phyloP scores from a whole-genome alignment of 2,888 invertebrate species.

The Amitus sp. region DNA sequence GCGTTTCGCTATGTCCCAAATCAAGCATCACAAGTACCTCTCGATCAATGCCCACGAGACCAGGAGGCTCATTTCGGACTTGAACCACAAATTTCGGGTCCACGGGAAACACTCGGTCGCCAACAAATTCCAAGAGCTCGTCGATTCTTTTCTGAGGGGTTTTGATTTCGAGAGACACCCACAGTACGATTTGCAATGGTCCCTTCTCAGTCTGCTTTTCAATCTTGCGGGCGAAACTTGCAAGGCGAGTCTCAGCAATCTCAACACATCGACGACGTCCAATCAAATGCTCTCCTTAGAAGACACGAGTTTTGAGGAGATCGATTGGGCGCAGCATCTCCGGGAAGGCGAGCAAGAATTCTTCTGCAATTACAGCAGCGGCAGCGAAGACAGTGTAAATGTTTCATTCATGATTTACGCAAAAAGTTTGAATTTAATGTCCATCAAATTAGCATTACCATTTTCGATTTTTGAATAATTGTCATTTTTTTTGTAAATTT shows the following conservation, averaged over 20 bases:
- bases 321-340: slow-evolving; percentile 68
- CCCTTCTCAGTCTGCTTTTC: slow-evolving; percentile 66
- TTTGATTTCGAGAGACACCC: slow-evolving; percentile 61
- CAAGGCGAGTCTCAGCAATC: slow-evolving; percentile 49
- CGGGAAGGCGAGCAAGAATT: slow-evolving; percentile 65
- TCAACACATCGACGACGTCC: slow-evolving; percentile 42
- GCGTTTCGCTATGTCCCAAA: slow-evolving; percentile 61
- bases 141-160: slow-evolving; percentile 54
- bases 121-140: slow-evolving; percentile 61
- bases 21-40: slow-evolving; percentile 66
- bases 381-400: slow-evolving; percentile 57
- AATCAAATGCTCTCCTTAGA: slow-evolving; percentile 43
- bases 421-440: too few species aligned
- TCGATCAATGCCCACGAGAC: slow-evolving; percentile 66
- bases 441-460: too few species aligned
- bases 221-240: slow-evolving; percentile 60
- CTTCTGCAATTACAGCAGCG: slow-evolving; percentile 56
- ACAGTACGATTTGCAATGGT: slow-evolving; percentile 67
- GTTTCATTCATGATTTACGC: neutral
- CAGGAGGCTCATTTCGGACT: slow-evolving; percentile 63
- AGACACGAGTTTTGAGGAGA: slow-evolving; percentile 60
- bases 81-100: slow-evolving; percentile 65
- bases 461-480: too few species aligned
- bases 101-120: slow-evolving; percentile 67
- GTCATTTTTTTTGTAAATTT: too few species aligned